Conservation (phyloP, 2,888 invertebrate species). For the Callinectes sapidus region DNA sequence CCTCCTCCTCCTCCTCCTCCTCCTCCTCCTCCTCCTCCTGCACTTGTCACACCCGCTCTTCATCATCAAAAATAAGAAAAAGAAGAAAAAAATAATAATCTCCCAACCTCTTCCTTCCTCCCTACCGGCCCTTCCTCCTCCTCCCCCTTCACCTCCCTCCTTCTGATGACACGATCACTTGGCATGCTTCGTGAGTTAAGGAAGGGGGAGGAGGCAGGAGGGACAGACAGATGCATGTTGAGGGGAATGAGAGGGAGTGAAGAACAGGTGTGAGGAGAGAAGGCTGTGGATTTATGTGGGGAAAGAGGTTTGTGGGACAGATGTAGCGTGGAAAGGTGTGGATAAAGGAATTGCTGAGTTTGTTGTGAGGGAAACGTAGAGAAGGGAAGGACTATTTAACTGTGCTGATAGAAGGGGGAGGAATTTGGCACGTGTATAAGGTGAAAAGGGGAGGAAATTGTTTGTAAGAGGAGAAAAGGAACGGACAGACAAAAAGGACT, state of each 20-base stretch:
- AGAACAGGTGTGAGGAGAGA: neutral
- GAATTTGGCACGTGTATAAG: too few relatives aligned
- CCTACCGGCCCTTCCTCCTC: neutral
- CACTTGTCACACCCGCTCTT: neutral
- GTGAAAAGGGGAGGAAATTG: too few relatives aligned
- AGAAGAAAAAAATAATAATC: neutral
- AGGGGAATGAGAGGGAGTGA: neutral
- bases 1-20: neutral
- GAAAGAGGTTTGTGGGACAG: neutral
- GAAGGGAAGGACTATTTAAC: too few relatives aligned
- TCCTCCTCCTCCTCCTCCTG: neutral
- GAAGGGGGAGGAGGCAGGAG: slow-evolving; percentile 41
- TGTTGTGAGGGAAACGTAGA: too few relatives aligned
- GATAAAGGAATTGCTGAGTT: neutral
- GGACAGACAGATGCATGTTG: neutral
- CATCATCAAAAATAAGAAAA: neutral
- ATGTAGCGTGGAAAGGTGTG: neutral
- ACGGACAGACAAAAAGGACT: too few relatives aligned
- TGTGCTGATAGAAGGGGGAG: too few relatives aligned
- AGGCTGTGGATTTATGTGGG: neutral
- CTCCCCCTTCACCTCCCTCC: neutral
- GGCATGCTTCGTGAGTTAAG: neutral
- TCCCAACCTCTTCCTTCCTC: neutral
- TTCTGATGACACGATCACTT: slow-evolving; percentile 22
- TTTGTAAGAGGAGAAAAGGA: too few relatives aligned